These are phyloP conservation scores for Serranus cabrilla DNA, from an alignment of 2,797 vertebrate genomes.

Conservation along the genomic window DNA sequence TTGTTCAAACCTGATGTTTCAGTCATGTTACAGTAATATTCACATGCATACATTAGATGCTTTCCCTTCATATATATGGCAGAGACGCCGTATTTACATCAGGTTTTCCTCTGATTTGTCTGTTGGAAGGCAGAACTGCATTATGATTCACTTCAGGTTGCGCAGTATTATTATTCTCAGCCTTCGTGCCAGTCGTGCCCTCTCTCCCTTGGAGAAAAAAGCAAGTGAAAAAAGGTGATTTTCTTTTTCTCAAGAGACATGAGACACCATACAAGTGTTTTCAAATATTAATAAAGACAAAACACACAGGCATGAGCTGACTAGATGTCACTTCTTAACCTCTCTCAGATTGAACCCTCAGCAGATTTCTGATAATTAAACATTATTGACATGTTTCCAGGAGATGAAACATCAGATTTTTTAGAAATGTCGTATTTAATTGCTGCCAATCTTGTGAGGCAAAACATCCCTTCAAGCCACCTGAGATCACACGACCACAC, in stretches of 20 bases:
- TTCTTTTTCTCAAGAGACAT: slow-evolving; percentile 10
- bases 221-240: not conserved
- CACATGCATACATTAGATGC: too few relatives aligned
- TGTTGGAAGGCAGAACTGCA: slow-evolving; percentile 25
- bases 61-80: not conserved
- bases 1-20: not conserved
- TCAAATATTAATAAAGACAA: slow-evolving; percentile 1
- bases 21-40: not conserved
- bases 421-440: not conserved
- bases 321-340: not conserved
- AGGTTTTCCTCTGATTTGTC: not conserved
- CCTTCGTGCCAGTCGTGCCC: not conserved
- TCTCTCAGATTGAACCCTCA: not conserved
- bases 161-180: slow-evolving; percentile 50
- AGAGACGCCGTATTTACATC: not conserved
- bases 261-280: not conserved
- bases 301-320: not conserved
- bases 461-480: not conserved
- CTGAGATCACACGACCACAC: not conserved
- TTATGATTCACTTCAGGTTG: slow-evolving; percentile 43
- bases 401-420: not conserved
- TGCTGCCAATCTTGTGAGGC: not conserved
- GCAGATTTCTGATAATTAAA: not conserved
- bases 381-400: not conserved
- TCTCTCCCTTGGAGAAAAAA: not conserved